phyloP scores from a whole-genome alignment of 2,797 vertebrate genomes.

The Hydrocynus forskahlii region DNA sequence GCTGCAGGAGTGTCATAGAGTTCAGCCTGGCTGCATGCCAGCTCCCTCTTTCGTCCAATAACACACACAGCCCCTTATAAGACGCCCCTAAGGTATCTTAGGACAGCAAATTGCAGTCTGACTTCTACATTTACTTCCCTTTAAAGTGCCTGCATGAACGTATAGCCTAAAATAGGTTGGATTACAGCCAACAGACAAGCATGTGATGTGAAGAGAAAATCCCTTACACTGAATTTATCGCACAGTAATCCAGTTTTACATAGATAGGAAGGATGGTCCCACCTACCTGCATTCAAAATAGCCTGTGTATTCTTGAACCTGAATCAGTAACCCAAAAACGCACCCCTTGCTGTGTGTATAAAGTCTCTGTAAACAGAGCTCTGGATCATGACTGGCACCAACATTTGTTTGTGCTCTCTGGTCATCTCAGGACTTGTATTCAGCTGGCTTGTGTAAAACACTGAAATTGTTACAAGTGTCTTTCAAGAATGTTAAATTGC shows the following conservation, averaged over 20 bases:
- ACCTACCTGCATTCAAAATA: not conserved
- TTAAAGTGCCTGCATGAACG: not conserved
- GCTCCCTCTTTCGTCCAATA: conserved; percentile 62
- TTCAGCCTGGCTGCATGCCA: conserved; percentile 70
- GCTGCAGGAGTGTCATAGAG: conserved; percentile 70
- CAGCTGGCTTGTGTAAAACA: not conserved
- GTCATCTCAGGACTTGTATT: not conserved
- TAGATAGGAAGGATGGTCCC: not conserved
- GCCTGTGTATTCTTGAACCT: not conserved
- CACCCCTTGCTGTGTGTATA: not conserved
- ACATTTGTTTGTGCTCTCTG: not conserved
- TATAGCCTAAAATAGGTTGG: not conserved
- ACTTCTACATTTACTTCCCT: conserved; percentile 27
- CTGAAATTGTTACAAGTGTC: not conserved
- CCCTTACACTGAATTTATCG: no score
- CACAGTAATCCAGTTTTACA: no score
- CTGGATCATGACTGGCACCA: not conserved
- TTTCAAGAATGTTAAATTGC: not conserved
- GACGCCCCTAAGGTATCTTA: conserved; percentile 53
- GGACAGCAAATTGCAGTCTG: conserved; percentile 37
- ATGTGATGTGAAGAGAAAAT: not conserved
- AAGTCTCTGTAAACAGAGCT: not conserved
- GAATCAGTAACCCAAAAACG: not conserved
- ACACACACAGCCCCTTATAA: conserved; percentile 62
- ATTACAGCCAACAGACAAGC: not conserved